phyloP scores from a whole-genome alignment of 2,113 vertebrate species.

The Lipophrys pholis region DNA sequence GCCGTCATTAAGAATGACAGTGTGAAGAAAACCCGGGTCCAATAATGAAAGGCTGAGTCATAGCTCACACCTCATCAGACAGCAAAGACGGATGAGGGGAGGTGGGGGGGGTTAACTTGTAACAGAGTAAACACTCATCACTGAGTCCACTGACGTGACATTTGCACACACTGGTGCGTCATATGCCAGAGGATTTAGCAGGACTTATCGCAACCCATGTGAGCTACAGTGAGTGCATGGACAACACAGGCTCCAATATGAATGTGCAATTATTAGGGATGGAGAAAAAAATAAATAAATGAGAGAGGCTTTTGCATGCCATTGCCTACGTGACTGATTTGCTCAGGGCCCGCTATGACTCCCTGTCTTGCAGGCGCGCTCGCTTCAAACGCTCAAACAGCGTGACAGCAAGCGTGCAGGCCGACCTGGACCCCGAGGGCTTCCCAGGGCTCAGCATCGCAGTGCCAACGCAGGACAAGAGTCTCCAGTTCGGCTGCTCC shows the following conservation, averaged over 20 bases:
- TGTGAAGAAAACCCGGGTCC: conserved; percentile 11
- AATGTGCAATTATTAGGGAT: conserved; percentile 3
- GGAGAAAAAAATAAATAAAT: background rate
- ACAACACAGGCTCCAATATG: conserved; percentile 8
- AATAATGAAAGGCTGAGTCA: conserved; percentile 43
- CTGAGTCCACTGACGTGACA: conserved; percentile 52
- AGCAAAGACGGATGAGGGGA: conserved; percentile 28
- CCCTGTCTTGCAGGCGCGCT: conserved; percentile 84
- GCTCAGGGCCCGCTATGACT: conserved; percentile 28
- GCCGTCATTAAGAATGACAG: conserved; percentile 24
- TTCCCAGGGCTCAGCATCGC: conserved; percentile 85
- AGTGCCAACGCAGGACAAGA: conserved; percentile 95
- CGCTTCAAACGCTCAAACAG: conserved; percentile 99
- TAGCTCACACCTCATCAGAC: conserved; percentile 38
- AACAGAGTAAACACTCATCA: conserved; percentile 58
- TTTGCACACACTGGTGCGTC: conserved; percentile 65
- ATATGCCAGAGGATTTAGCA: conserved; percentile 66
- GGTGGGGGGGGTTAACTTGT: conserved; percentile 49
- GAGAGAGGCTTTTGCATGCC: conserved; percentile 21
- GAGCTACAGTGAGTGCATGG: conserved; percentile 27
- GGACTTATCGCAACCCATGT: conserved; percentile 27
- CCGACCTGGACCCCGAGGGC: conserved; percentile 95
- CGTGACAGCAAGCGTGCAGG: conserved; percentile 96
- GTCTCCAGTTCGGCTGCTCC: conserved; percentile 95
- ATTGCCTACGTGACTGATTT: conserved; percentile 33